A percentile compares a stretch with the other conserved stretches of the same genome.
These are phyloP conservation scores for Pedionomus torquatus DNA, from an alignment of 2,113 vertebrate species.

Conservation along the genomic window DNA sequence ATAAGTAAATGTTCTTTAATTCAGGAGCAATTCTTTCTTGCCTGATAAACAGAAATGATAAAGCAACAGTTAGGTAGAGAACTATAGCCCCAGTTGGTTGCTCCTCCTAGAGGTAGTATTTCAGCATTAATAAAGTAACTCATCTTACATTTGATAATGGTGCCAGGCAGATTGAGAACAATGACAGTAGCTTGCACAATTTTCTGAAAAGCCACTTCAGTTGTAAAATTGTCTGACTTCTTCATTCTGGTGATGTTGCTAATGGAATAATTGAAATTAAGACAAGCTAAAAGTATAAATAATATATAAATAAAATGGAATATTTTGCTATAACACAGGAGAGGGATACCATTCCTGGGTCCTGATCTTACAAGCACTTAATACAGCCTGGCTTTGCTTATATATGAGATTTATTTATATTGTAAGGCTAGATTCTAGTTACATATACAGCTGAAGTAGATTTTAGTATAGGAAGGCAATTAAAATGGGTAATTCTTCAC, in stretches of 20 bases:
- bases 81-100: not conserved
- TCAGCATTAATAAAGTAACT: constrained; percentile 20
- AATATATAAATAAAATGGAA: not conserved
- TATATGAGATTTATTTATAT: not conserved
- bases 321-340: not conserved
- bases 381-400: not conserved
- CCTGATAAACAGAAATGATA: not conserved
- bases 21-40: not conserved
- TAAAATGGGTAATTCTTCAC: not conserved
- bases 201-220: constrained; percentile 21
- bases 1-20: not conserved
- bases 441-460: not conserved
- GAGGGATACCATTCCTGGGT: not conserved
- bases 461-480: not conserved
- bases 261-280: constrained; percentile 17
- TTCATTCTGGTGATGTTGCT: not conserved
- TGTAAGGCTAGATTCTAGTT: not conserved
- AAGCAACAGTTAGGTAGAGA: not conserved
- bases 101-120: not conserved
- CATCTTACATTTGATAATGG: constrained; percentile 7
- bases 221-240: not conserved
- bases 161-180: not conserved
- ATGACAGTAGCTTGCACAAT: constrained; percentile 18
- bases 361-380: not conserved
- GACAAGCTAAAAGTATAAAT: not conserved